These are phyloP conservation scores for Drosophila lowei DNA, from an alignment of 1,140 invertebrate species.

Conservation along the genomic window DNA sequence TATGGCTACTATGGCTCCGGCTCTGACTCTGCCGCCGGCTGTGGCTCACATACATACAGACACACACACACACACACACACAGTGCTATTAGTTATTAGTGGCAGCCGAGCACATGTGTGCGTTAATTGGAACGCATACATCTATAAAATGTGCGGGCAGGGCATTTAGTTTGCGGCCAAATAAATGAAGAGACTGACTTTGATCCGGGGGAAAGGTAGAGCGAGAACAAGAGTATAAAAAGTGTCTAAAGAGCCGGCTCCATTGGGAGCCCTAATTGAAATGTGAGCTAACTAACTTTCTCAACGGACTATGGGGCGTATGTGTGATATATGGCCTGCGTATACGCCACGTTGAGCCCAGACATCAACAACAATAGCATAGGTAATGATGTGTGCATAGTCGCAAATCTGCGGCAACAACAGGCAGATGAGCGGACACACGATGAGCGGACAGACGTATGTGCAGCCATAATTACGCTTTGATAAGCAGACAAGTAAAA, in stretches of 20 bases:
- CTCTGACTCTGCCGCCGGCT: constrained; percentile 4
- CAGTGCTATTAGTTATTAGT: constrained; percentile 46
- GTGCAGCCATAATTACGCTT: constrained; percentile 72
- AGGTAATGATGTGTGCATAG: constrained; percentile 64
- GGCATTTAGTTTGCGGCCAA: constrained; percentile 63
- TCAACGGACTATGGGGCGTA: constrained; percentile 30
- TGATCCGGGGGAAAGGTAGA: background rate
- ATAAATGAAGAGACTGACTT: constrained; percentile 48
- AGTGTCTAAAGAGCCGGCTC: constrained; percentile 47
- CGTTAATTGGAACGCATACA: constrained; percentile 72
- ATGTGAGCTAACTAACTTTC: constrained; percentile 56
- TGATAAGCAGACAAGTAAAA: constrained; percentile 77
- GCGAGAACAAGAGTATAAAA: constrained; percentile 30
- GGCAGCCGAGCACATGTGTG: constrained; percentile 27
- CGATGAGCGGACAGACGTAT: constrained; percentile 20
- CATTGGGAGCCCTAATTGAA: constrained; percentile 52
- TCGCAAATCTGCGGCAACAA: constrained; percentile 36
- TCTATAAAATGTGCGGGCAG: constrained; percentile 38
- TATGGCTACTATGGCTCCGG: background rate
- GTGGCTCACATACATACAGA: constrained; percentile 14
- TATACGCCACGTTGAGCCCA: constrained; percentile 19
- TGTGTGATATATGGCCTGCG: constrained; percentile 34
- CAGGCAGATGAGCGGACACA: constrained; percentile 1
- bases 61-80: constrained; percentile 5
- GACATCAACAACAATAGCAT: constrained; percentile 57